Evolutionary conservation across 2,888 invertebrate genomes (phyloP), one percentile per base, ranked within the genome.

Genomic region (Helicoverpa assulta): DNA sequence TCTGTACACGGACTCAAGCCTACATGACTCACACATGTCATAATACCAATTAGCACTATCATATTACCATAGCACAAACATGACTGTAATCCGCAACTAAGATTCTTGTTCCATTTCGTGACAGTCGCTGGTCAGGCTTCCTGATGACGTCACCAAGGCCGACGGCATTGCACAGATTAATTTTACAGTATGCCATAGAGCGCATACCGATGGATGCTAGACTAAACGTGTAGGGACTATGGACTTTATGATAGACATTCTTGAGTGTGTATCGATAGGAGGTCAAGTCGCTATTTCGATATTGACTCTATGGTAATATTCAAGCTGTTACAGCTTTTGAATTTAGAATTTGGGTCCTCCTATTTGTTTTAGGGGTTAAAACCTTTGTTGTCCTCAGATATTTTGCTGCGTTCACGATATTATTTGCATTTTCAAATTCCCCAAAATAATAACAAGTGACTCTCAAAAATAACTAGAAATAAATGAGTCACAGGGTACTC

Each of bases 121-220:
- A 86, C 84, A 81, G 85, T 84, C 74, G 73, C 83, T 84, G 90
- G 88, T 82, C 86, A 87, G 82, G 88, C 89, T 91, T 91, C 91
- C 91, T 91, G 73, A 78, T 90, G 89, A 89, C 86, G 89, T 89
- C 87, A 18, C 60, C 85, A 90, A 90, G 90, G 89, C 87, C 85
- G 83, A 75, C 87, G 73, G 83, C 89, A 90, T 90, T 88, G 83
- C 86, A 52, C 77, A 79, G 78, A 86, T 84, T 83, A 82, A 79
- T 73, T 77, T 76, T 72, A 63, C 64, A 75, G 73, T 76, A 60
- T 78, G 56, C 59, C 70, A 65, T 78, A 78, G 47, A 67, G 62
- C 65, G 71, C 78, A 83, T 83, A 70, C 75, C 77, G 64, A 66
- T 65, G 64, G 60, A 58, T 67, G 54, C 80, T 81, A 81, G 70